phyloP scores from a whole-genome alignment of 2,113 vertebrate species.

The Trogon melanurus region DNA sequence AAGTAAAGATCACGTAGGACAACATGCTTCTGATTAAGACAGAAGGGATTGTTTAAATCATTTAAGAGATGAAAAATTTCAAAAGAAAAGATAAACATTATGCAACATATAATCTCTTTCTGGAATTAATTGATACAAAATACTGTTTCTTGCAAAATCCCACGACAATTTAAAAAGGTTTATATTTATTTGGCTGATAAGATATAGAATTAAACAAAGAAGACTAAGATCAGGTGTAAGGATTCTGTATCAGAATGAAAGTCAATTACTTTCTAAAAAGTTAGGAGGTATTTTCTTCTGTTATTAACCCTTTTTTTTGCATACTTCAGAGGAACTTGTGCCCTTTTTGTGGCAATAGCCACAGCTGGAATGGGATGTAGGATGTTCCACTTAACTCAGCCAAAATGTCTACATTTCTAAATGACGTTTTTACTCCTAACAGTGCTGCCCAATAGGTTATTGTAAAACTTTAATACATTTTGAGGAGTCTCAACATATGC shows the following conservation, averaged over 20 bases:
- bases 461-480: neutral
- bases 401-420: neutral
- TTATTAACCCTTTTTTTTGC: neutral
- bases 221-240: neutral
- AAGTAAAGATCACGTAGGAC: neutral
- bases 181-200: neutral
- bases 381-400: neutral
- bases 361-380: neutral
- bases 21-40: neutral
- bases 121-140: neutral
- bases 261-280: neutral
- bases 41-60: neutral
- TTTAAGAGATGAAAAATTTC: neutral
- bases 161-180: neutral
- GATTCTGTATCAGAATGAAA: neutral
- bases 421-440: neutral
- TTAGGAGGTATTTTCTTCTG: neutral
- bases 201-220: neutral
- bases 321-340: neutral
- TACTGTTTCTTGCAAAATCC: neutral
- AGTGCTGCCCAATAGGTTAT: neutral
- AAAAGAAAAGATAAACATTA: neutral
- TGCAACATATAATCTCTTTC: neutral
- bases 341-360: neutral
- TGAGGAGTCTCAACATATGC: neutral